These are phyloP conservation scores for Odontophorus gujanensis DNA, from an alignment of 2,113 vertebrate species.

Conservation along the genomic window DNA sequence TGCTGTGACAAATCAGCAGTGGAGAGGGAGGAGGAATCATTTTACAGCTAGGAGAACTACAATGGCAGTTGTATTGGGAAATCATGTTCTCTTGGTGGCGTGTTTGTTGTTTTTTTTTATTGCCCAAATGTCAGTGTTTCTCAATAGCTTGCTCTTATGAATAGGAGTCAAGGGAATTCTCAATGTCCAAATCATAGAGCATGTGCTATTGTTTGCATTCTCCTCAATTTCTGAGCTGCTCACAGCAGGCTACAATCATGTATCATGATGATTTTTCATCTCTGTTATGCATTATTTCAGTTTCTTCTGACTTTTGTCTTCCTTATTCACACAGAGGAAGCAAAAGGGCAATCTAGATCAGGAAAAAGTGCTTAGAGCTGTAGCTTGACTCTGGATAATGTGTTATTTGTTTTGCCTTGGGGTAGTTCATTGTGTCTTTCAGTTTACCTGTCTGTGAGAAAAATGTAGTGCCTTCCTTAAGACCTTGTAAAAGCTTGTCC, in stretches of 20 bases:
- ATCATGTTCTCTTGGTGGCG: constrained; percentile 25
- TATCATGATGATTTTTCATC: constrained; percentile 35
- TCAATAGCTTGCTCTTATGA: constrained; percentile 55
- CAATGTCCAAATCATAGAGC: constrained; percentile 27
- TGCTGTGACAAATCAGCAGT: not conserved
- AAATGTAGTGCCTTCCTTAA: not conserved
- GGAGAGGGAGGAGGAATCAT: not conserved
- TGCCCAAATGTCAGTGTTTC: constrained; percentile 57
- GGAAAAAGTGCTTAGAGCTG: not conserved
- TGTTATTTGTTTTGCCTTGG: not conserved
- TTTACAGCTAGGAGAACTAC: constrained; percentile 38
- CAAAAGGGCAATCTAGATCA: constrained; percentile 14
- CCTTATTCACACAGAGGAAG: constrained; percentile 18
- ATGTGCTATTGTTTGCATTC: constrained; percentile 56
- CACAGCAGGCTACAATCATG: constrained; percentile 21
- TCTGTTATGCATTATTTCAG: constrained; percentile 51
- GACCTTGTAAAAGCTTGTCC: constrained; percentile 32
- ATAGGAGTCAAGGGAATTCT: constrained; percentile 55
- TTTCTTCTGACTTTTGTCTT: constrained; percentile 42
- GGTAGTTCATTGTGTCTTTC: not conserved
- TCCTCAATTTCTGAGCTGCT: constrained; percentile 39
- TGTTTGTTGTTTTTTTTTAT: not conserved
- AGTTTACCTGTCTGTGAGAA: not conserved
- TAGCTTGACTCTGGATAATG: not conserved
- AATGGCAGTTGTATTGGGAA: constrained; percentile 32